Evolutionary conservation across 2,888 invertebrate genomes (phyloP).

Genomic region (Achlya flavicornis): DNA sequence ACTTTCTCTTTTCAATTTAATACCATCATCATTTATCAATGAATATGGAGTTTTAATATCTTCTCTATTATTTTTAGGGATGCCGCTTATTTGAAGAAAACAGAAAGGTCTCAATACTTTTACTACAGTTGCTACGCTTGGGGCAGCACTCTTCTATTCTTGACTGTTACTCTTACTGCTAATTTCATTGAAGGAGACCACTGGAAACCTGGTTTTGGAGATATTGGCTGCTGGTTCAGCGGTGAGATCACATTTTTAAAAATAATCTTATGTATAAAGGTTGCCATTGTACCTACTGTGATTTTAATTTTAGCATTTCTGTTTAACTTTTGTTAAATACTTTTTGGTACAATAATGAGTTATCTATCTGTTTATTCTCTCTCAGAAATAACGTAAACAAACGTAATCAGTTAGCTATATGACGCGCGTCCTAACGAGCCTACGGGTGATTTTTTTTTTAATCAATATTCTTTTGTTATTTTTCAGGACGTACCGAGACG

Average conservation of each 20-base stretch:
- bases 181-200: conserved; percentile 82
- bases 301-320: too few species aligned
- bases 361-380: too few species aligned
- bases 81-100: conserved; percentile 65
- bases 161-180: conserved; percentile 77
- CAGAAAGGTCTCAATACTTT: conserved; percentile 79
- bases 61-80: conserved; percentile 53
- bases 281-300: too few species aligned
- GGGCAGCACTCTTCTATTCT: conserved; percentile 81
- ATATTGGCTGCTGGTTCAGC: conserved; percentile 85
- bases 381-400: too few species aligned
- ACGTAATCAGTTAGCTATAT: too few species aligned
- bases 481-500: conserved; percentile 78
- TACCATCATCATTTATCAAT: neutral
- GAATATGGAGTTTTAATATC: neutral
- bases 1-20: neutral
- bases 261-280: too few species aligned
- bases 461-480: too few species aligned
- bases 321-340: too few species aligned
- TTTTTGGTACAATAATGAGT: too few species aligned
- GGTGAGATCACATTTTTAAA: conserved; percentile 67
- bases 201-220: conserved; percentile 84
- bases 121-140: conserved; percentile 85
- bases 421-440: too few species aligned
- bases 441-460: too few species aligned